Base-by-base conservation (phyloP, 2,113 vertebrate genomes). In the Odocoileus hemionus region DNA sequence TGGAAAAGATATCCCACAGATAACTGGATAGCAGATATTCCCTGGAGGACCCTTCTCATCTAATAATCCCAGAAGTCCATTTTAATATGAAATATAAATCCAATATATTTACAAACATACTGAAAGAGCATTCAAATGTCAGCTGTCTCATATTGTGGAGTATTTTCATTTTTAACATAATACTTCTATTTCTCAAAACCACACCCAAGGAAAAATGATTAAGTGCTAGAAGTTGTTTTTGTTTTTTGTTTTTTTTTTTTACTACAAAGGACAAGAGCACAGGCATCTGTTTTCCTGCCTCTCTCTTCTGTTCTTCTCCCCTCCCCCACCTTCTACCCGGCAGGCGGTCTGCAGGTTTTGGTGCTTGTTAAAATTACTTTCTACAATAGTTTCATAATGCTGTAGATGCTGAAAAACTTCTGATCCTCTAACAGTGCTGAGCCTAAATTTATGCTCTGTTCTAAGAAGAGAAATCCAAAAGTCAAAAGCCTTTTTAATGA, bases 201-300 rank as follows among this genome's bases (percentile, higher is more conserved):
- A 94, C 96, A 93, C 58, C 91, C 67, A 91, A 94, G 52, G 79
- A 97, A 97, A 80, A 97, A 96, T 83, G 95, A 94, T 91, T 76
- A 96, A 83, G 79, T 94, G 91, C 47, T 85, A 74, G 2, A 94
- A 97, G 95, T 96, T 60, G 0, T 12, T 16, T 33, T 95, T 94
- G 19, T 36, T 43, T 98, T 36, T 3, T 36, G 36, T 36, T 36
- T 36, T 36, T 36, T 36, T 36, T 36, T 96, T 95, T 80, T 88
- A 86, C n/a, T 76, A 94, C 91, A 97, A 96, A 97, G 91, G 87
- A 96, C 89, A 79, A 25, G 67, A 94, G 91, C 80, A 84, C 88
- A 94, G 50, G 93, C 97, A 96, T 98, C 97, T 98, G 97, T 96
- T 97, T 97, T 89, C 96, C 91, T 93, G 97, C 55, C 91, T 78